Conservation (phyloP, 2,888 invertebrate species). For the Brachylomia viminalis region DNA sequence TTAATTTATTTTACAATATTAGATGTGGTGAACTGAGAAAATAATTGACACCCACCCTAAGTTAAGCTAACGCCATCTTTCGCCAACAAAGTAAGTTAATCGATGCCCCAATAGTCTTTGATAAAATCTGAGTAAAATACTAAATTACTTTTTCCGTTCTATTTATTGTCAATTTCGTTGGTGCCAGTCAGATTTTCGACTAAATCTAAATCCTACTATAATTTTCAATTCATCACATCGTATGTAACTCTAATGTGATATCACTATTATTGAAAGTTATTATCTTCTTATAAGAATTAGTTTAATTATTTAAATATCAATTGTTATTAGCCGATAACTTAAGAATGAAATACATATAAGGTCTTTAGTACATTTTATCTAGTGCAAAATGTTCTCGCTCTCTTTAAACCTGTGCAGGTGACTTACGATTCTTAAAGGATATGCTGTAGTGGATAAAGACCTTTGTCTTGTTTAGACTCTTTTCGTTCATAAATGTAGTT, state of each 20-base stretch:
- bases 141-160: background rate
- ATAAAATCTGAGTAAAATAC: constrained; percentile 13
- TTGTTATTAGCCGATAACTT: constrained; percentile 60
- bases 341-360: constrained; percentile 6
- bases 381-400: constrained; percentile 36
- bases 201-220: background rate
- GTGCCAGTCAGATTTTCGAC: constrained; percentile 8
- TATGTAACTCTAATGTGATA: constrained; percentile 68
- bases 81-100: background rate
- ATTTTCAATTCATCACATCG: constrained; percentile 61
- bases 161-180: background rate
- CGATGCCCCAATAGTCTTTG: constrained; percentile 7
- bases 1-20: constrained; percentile 60
- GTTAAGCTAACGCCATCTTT: constrained; percentile 14
- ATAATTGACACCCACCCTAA: constrained; percentile 14
- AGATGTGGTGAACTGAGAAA: constrained; percentile 60
- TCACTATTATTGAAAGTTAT: constrained; percentile 60
- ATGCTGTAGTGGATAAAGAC: constrained; percentile 23
- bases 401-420: constrained; percentile 37
- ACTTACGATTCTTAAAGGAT: constrained; percentile 12
- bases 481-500: constrained; percentile 37
- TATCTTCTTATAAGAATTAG: constrained; percentile 48
- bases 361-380: constrained; percentile 32
- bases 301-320: constrained; percentile 53
- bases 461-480: constrained; percentile 15